phyloP scores from a whole-genome alignment of 2,888 invertebrate species.

The Fragum sueziense region DNA sequence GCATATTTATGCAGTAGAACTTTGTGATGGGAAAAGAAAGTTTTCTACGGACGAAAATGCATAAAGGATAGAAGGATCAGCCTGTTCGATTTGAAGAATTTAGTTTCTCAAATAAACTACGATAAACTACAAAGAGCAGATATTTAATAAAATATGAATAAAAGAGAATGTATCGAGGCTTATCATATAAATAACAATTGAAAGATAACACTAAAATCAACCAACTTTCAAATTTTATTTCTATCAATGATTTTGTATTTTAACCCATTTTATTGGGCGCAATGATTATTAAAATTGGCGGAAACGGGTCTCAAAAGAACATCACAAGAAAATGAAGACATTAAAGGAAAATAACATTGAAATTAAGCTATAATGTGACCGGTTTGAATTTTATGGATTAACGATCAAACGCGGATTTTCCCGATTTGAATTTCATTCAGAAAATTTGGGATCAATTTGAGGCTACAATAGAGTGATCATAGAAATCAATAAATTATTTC shows the following conservation, averaged over 20 bases:
- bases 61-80: no score
- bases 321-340: slow-evolving; percentile 17
- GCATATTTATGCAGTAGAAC: no score
- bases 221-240: slow-evolving; percentile 25
- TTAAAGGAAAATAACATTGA: slow-evolving; percentile 25
- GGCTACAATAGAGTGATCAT: slow-evolving; percentile 21
- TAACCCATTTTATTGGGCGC: slow-evolving; percentile 21
- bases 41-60: no score
- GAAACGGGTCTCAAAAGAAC: slow-evolving; percentile 19
- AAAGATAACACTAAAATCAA: slow-evolving; percentile 20
- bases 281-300: slow-evolving; percentile 33
- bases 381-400: slow-evolving; percentile 49
- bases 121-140: background rate
- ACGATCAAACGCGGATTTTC: slow-evolving; percentile 42
- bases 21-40: no score
- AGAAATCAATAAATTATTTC: slow-evolving; percentile 25
- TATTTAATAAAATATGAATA: slow-evolving; percentile 12
- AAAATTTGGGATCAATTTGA: slow-evolving; percentile 17
- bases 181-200: slow-evolving; percentile 22
- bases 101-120: background rate
- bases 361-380: slow-evolving; percentile 51
- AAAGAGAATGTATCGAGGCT: slow-evolving; percentile 2
- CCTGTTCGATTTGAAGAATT: no score
- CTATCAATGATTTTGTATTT: slow-evolving; percentile 22
- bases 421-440: slow-evolving; percentile 24